Evolutionary conservation across 2,797 vertebrate genomes (phyloP).

Genomic region (Huso huso): DNA sequence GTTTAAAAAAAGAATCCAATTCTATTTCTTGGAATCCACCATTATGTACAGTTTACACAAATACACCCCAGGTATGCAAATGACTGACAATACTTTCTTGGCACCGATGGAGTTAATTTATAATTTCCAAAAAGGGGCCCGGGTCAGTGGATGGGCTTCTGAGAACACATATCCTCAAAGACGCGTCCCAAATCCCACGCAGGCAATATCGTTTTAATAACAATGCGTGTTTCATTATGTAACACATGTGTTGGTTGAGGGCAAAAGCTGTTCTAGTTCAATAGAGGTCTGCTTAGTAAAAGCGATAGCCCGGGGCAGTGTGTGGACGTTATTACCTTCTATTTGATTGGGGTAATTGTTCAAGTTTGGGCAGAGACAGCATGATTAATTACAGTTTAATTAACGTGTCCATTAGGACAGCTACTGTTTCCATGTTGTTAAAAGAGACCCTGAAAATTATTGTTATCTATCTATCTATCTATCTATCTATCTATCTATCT

Average conservation of each 20-base stretch:
- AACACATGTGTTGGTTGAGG: conserved; percentile 29
- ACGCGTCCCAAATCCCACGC: conserved; percentile 28
- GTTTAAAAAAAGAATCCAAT: too few relatives aligned
- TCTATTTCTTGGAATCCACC: too few relatives aligned
- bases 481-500: too few relatives aligned
- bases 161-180: conserved; percentile 30
- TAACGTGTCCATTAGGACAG: conserved; percentile 66
- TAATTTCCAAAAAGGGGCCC: conserved; percentile 25
- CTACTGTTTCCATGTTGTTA: conserved; percentile 44
- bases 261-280: conserved; percentile 28
- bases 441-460: conserved; percentile 33
- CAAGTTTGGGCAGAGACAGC: conserved; percentile 65
- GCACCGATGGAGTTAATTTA: background rate
- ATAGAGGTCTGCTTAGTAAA: conserved; percentile 25
- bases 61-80: too few relatives aligned
- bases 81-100: too few relatives aligned
- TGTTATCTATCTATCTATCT: too few relatives aligned
- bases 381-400: conserved; percentile 84
- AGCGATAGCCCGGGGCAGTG: conserved; percentile 57
- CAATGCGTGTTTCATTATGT: conserved; percentile 27
- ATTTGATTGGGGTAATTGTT: conserved; percentile 75
- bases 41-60: too few relatives aligned
- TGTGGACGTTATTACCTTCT: conserved; percentile 69
- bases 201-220: conserved; percentile 38
- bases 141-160: conserved; percentile 27